Evolutionary conservation across 2,113 vertebrate genomes (phyloP).

Genomic region (Oplegnathus fasciatus): DNA sequence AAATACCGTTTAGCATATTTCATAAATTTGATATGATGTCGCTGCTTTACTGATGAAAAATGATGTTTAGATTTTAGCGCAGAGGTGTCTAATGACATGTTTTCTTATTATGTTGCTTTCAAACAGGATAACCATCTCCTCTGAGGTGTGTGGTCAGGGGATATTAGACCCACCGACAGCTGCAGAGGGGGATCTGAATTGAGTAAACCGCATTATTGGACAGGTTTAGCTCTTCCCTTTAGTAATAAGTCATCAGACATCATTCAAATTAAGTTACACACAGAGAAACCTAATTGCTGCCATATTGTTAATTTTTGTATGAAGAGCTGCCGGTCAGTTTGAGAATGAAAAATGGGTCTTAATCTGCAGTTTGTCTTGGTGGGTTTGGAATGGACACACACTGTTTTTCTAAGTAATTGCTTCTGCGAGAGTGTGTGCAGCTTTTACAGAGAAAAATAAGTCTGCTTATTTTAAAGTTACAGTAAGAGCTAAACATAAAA

Average conservation of each 20-base stretch:
- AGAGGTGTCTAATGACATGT: slow-evolving; percentile 45
- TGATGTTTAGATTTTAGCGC: background rate
- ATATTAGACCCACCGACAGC: slow-evolving; percentile 41
- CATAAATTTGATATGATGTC: slow-evolving; percentile 16
- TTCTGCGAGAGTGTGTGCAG: background rate
- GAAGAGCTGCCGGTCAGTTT: slow-evolving; percentile 21
- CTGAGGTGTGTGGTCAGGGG: slow-evolving; percentile 46
- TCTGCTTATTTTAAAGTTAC: slow-evolving; percentile 9
- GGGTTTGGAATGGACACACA: background rate
- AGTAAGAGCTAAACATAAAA: background rate
- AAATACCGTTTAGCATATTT: slow-evolving; percentile 6
- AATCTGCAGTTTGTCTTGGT: background rate
- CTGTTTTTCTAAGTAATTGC: background rate
- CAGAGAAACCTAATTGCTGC: slow-evolving; percentile 33
- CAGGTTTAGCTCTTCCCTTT: slow-evolving; percentile 51
- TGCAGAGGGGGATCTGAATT: slow-evolving; percentile 57
- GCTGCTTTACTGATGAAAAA: slow-evolving; percentile 32
- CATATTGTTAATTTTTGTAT: slow-evolving; percentile 26
- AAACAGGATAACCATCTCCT: slow-evolving; percentile 46
- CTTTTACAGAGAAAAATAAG: background rate
- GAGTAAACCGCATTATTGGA: slow-evolving; percentile 59
- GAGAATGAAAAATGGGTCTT: slow-evolving; percentile 19
- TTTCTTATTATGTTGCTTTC: slow-evolving; percentile 37
- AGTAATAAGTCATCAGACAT: slow-evolving; percentile 52
- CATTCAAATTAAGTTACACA: slow-evolving; percentile 51